Evolutionary conservation across 2,113 vertebrate genomes (phyloP).

Genomic region (Machaerirhynchus nigripectus): DNA sequence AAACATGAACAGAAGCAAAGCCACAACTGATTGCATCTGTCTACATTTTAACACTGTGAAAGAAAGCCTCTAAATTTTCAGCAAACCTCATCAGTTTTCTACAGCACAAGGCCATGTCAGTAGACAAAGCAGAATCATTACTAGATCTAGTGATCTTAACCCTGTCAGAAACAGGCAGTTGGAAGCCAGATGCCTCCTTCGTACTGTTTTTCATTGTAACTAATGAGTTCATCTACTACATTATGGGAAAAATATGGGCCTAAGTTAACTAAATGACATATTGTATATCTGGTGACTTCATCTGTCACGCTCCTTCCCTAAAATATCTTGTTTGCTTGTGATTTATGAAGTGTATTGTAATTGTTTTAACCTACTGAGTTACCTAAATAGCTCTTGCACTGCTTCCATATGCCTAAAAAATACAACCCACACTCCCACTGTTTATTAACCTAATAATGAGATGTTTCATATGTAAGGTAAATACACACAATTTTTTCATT

Average conservation of each 20-base stretch:
- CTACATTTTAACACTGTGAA: neutral
- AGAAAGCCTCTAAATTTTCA: conserved; percentile 36
- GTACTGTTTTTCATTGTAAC: conserved; percentile 72
- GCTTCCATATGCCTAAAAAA: conserved; percentile 20
- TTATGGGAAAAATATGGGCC: conserved; percentile 70
- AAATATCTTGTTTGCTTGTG: conserved; percentile 67
- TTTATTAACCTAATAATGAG: neutral
- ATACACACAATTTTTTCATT: neutral
- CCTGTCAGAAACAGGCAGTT: conserved; percentile 42
- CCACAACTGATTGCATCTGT: neutral
- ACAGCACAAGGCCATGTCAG: conserved; percentile 28
- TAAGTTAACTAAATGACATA: conserved; percentile 73
- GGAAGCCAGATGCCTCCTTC: conserved; percentile 70
- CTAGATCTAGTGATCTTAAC: conserved; percentile 39
- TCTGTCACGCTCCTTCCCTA: conserved; percentile 67
- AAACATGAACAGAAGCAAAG: neutral
- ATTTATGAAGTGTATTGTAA: conserved; percentile 65
- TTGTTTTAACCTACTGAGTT: conserved; percentile 69
- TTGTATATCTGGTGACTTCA: conserved; percentile 59
- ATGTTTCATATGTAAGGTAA: neutral
- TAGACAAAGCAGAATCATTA: conserved; percentile 39
- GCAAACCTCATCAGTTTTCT: conserved; percentile 43
- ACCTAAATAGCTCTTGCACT: conserved; percentile 38
- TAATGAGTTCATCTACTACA: conserved; percentile 75
- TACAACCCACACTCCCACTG: fast-evolving